A percentile compares a stretch with the other conserved stretches of the same genome.
phyloP scores from a whole-genome alignment of 2,797 vertebrate species.

The Microctenopoma steveboyesi region DNA sequence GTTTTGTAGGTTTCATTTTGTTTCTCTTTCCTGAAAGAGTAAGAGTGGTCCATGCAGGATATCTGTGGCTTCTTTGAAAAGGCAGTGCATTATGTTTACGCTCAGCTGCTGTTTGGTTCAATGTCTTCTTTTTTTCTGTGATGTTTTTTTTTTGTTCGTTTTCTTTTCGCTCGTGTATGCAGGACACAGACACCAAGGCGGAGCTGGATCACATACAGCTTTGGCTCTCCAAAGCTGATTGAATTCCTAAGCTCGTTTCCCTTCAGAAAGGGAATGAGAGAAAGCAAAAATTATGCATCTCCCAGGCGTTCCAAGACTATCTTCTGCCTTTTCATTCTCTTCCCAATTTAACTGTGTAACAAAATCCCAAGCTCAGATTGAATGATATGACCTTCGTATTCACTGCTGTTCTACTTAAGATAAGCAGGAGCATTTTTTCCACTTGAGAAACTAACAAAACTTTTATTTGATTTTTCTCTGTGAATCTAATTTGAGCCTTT shows the following conservation, averaged over 20 bases:
- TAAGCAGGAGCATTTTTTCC: slow-evolving; percentile 37
- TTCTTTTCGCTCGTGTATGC: slow-evolving; percentile 55
- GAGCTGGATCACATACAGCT: slow-evolving; percentile 65
- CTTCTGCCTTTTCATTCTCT: slow-evolving; percentile 57
- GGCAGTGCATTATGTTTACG: slow-evolving; percentile 51
- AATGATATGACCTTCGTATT: slow-evolving; percentile 60
- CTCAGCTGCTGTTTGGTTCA: slow-evolving; percentile 56
- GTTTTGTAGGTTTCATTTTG: slow-evolving; percentile 72
- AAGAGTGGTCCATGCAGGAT: slow-evolving; percentile 45
- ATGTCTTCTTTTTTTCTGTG: slow-evolving; percentile 30
- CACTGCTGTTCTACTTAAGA: slow-evolving; percentile 45
- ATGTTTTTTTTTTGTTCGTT: slow-evolving; percentile 47
- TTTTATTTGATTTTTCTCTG: slow-evolving; percentile 67
- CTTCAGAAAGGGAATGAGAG: slow-evolving; percentile 53
- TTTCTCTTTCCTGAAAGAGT: slow-evolving; percentile 55
- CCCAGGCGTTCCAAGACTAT: slow-evolving; percentile 34
- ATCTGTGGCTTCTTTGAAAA: slow-evolving; percentile 35
- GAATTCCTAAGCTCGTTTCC: slow-evolving; percentile 72
- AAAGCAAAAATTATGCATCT: slow-evolving; percentile 64
- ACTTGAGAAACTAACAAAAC: slow-evolving; percentile 52
- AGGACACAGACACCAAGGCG: slow-evolving; percentile 60
- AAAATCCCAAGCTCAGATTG: slow-evolving; percentile 60
- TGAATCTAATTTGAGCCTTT: slow-evolving; percentile 66
- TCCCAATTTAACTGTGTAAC: slow-evolving; percentile 58
- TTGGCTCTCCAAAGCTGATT: slow-evolving; percentile 72